Conservation (phyloP, 2,888 invertebrate species). For the Apamea crenata region DNA sequence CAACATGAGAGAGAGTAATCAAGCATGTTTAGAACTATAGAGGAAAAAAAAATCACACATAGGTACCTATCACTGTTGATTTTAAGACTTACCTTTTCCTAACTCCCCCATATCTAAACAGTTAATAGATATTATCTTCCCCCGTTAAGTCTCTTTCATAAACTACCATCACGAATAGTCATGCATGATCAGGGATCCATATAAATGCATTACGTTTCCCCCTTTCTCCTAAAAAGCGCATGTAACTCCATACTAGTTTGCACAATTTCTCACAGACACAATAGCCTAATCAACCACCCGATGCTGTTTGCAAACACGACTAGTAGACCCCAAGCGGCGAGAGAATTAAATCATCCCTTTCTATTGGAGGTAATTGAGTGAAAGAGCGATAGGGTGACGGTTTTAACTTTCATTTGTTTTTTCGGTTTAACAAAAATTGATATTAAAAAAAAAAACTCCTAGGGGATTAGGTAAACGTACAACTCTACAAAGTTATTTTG, state of each 20-base stretch:
- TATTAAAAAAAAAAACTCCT: background rate
- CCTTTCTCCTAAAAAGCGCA: conserved; percentile 56
- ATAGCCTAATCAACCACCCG: conserved; percentile 87
- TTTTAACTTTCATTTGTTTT: conserved; percentile 19
- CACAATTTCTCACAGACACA: conserved; percentile 72
- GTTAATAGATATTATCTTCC: background rate
- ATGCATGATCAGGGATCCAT: conserved; percentile 31
- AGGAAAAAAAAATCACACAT: background rate
- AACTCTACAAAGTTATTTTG: background rate
- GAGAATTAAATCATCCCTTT: conserved; percentile 70
- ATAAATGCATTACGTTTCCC: conserved; percentile 31
- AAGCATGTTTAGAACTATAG: background rate
- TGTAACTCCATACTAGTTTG: conserved; percentile 44
- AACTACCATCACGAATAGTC: conserved; percentile 12
- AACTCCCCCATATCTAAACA: background rate
- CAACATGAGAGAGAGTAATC: background rate
- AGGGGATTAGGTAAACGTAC: background rate
- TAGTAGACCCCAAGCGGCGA: conserved; percentile 69
- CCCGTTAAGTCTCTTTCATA: background rate
- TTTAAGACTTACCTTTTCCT: background rate
- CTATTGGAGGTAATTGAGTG: conserved; percentile 52
- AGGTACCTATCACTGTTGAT: background rate
- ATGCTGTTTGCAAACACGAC: conserved; percentile 81
- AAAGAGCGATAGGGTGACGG: conserved; percentile 29
- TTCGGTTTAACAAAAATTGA: background rate